Conservation (phyloP, 2,113 vertebrate species). For the Thamnophis sirtalis region DNA sequence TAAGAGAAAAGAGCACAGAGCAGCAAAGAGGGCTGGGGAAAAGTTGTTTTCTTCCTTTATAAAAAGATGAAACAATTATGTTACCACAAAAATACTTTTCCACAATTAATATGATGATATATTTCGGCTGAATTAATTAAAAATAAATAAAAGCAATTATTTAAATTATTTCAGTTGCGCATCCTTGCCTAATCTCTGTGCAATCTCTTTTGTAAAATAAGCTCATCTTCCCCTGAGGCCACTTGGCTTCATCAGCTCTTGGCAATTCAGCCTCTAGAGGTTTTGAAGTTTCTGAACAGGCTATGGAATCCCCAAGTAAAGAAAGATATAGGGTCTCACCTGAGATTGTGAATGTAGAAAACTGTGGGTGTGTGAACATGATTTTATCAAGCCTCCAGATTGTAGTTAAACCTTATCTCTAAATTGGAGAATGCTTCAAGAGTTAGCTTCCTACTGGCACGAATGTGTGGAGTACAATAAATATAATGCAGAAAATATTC, state of each 20-base stretch:
- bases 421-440: background rate
- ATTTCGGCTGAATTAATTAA: background rate
- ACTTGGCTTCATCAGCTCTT: background rate
- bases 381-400: background rate
- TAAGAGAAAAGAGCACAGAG: background rate
- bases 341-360: background rate
- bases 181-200: background rate
- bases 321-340: background rate
- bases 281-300: background rate
- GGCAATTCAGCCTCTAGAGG: background rate
- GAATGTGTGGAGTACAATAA: background rate
- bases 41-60: background rate
- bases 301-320: background rate
- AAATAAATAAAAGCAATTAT: background rate
- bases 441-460: background rate
- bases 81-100: background rate
- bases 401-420: background rate
- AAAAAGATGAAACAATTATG: background rate
- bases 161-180: background rate
- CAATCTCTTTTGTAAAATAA: background rate
- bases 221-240: background rate
- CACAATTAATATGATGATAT: background rate
- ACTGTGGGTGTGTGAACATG: background rate
- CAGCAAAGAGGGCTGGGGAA: background rate
- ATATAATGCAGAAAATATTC: background rate